Base-by-base conservation (phyloP, 2,888 invertebrate species). In the Erpobdella octoculata region DNA sequence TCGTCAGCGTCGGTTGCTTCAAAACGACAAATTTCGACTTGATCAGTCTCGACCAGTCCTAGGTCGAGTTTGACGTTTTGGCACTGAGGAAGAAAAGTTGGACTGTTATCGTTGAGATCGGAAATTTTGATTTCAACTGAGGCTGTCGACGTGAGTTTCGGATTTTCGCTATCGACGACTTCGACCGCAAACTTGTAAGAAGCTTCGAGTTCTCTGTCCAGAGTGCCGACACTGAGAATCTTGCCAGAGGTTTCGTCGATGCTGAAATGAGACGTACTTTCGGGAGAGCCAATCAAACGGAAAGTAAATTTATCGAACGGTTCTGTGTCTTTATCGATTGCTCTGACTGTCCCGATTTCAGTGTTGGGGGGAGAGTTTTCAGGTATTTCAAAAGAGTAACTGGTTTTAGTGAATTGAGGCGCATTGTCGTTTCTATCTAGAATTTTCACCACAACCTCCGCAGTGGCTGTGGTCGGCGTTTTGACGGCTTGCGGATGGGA, bases 371-470 rank as follows among this genome's bases (percentile, higher is more conserved):
- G 41, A 28, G 67, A 38, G 83, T 91, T 92, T 84, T 94, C 94
- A 71, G 84, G 85, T 75, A 93, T 89, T 76, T 85, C 85, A 62
- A 89, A 90, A 73, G 86, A 84, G 75, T 89, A 75, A 76, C 91
- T 91, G 4, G 38, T 61, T 28, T 65, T 31, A 25, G 64, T 28
- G 53, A 74, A 74, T 15, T 53, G 59, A 18, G 74, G 74, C 53
- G 64, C 37, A 33, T 74, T 66, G 62, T 74, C 74, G 46, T 74
- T 74, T 35, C 72, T 71, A 65, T 77, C 77, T 3, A 66, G 64
- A 9, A 77, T 73, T 21, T 41, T 38, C n/a, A 76, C 68, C 33
- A 36, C 53, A 15, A 74, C 46, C 18, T 58, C 33, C 28, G 62
- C 38, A 6, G 37, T 53, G 2, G 73, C 70, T 28, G 71, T 64